These are phyloP conservation scores for Nowickia ferox DNA, from an alignment of 2,888 invertebrate species.

Conservation along the genomic window DNA sequence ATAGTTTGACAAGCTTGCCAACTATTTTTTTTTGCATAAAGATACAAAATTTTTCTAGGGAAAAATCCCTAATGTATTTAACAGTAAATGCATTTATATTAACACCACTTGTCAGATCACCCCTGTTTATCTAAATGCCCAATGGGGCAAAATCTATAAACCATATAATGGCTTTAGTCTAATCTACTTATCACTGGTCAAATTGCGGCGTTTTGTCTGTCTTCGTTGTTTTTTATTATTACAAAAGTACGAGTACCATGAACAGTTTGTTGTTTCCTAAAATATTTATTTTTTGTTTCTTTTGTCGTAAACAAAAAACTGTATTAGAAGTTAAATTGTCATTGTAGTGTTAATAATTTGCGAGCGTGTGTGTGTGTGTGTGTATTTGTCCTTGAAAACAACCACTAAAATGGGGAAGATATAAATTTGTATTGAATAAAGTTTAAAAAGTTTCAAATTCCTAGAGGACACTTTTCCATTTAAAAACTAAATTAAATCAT, in stretches of 20 bases:
- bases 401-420: neutral
- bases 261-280: slow-evolving; percentile 29
- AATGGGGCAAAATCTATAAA: slow-evolving; percentile 56
- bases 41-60: too few species aligned
- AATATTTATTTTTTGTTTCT: slow-evolving; percentile 1
- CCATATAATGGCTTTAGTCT: slow-evolving; percentile 70
- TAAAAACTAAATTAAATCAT: neutral
- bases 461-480: neutral
- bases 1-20: too few species aligned
- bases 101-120: slow-evolving; percentile 13
- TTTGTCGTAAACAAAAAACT: slow-evolving; percentile 12
- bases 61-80: too few species aligned
- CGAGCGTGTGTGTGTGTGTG: neutral
- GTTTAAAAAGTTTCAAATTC: slow-evolving; percentile 18
- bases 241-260: slow-evolving; percentile 28
- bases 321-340: slow-evolving; percentile 38
- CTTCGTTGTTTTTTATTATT: slow-evolving; percentile 18
- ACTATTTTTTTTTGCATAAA: too few species aligned
- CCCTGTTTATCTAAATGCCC: neutral
- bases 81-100: neutral
- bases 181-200: slow-evolving; percentile 76
- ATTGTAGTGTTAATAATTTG: slow-evolving; percentile 12
- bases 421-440: slow-evolving; percentile 33
- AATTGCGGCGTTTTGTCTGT: slow-evolving; percentile 33
- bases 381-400: slow-evolving; percentile 40